A percentile compares a stretch with the other conserved stretches of the same genome.
These are phyloP conservation scores for Anguilla obscura DNA, from an alignment of 2,797 vertebrate species.

Conservation along the genomic window DNA sequence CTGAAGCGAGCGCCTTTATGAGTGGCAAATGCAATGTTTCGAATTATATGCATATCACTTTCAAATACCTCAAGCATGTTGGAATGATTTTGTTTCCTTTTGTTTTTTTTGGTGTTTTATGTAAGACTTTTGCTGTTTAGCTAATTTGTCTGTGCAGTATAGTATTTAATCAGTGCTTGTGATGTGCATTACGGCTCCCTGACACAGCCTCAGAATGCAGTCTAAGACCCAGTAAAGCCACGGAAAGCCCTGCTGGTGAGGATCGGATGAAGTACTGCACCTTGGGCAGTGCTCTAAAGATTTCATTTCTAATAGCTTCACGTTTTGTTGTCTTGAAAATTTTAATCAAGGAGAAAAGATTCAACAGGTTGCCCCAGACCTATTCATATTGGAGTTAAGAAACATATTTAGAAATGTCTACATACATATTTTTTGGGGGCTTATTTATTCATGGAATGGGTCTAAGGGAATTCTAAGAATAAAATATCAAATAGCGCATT, in stretches of 20 bases:
- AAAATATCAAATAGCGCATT: not conserved
- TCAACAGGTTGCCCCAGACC: not conserved
- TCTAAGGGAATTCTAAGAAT: not conserved
- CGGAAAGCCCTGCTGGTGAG: not conserved
- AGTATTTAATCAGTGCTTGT: constrained; percentile 26
- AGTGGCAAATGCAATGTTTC: constrained; percentile 48
- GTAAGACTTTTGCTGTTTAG: constrained; percentile 58
- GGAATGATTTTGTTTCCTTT: constrained; percentile 42
- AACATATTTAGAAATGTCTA: not conserved
- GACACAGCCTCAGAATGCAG: not conserved
- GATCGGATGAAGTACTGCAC: not conserved
- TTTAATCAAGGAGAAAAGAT: not conserved
- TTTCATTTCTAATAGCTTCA: not conserved
- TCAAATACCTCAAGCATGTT: constrained; percentile 56
- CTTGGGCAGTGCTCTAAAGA: not conserved
- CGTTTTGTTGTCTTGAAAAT: not conserved
- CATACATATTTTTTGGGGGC: not conserved
- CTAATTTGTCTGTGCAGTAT: constrained; percentile 40
- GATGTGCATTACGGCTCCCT: constrained; percentile 26
- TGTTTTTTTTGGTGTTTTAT: constrained; percentile 59
- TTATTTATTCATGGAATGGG: not conserved
- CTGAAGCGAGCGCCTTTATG: constrained; percentile 53
- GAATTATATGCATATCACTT: constrained; percentile 57
- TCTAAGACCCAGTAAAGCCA: constrained; percentile 15
- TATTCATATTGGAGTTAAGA: not conserved